A percentile compares a stretch with the other conserved stretches of the same genome.
Evolutionary conservation across 2,113 vertebrate species (phyloP).

Genomic region (Leucopsar rothschildi): DNA sequence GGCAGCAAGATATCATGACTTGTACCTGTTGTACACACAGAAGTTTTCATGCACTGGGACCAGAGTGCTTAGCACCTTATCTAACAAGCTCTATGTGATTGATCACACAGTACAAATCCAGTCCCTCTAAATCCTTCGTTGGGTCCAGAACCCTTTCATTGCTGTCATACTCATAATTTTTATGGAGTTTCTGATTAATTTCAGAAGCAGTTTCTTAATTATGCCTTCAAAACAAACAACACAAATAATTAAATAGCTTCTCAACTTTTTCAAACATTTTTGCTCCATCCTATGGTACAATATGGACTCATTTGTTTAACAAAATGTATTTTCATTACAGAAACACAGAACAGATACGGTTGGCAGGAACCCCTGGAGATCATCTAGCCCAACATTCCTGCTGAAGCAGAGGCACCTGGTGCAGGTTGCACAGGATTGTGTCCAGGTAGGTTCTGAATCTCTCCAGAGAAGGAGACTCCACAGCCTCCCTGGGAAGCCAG

Average conservation of each 20-base stretch:
- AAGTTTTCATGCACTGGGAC: not conserved
- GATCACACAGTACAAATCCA: not conserved
- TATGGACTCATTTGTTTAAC: not conserved
- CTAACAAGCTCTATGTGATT: not conserved
- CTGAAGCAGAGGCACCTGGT: not conserved
- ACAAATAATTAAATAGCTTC: not conserved
- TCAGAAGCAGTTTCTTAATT: not conserved
- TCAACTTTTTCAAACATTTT: not conserved
- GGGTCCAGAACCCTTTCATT: not conserved
- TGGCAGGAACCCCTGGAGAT: not conserved
- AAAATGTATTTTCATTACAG: not conserved
- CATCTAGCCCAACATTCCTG: not conserved
- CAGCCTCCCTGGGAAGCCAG: not conserved
- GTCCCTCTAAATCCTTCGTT: not conserved
- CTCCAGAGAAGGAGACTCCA: not conserved
- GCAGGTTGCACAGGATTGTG: not conserved
- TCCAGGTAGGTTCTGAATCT: not conserved
- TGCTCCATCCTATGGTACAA: not conserved
- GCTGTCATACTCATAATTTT: not conserved
- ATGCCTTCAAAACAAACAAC: not conserved
- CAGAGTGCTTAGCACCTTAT: not conserved
- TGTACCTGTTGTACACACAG: rapidly evolving
- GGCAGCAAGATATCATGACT: not conserved
- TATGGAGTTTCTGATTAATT: not conserved
- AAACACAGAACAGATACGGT: not conserved